These are phyloP conservation scores for Pelvicachromis taeniatus DNA, from an alignment of 2,113 vertebrate genomes.

Conservation along the genomic window DNA sequence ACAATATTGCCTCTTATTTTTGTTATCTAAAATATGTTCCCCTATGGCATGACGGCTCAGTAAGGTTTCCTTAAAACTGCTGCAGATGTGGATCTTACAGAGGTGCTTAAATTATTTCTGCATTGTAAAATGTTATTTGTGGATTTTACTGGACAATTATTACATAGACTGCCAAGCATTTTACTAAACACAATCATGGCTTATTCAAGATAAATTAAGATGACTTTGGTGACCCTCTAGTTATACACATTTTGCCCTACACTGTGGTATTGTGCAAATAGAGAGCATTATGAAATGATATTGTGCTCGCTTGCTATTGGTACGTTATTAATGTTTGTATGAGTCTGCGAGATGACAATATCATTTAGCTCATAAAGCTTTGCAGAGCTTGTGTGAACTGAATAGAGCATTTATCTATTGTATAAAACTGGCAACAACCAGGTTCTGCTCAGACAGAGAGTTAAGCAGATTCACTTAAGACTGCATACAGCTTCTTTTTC, in stretches of 20 bases:
- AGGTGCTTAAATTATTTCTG: not conserved
- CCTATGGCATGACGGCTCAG: not conserved
- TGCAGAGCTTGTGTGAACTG: not conserved
- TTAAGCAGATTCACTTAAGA: not conserved
- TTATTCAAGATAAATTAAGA: not conserved
- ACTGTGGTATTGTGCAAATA: fast-evolving
- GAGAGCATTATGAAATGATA: not conserved
- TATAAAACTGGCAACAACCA: not conserved
- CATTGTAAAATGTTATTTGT: not conserved
- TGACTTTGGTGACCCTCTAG: not conserved
- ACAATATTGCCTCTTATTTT: not conserved
- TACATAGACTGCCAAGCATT: not conserved
- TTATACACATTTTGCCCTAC: not conserved
- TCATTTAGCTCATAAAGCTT: not conserved
- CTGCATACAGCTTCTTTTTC: not conserved
- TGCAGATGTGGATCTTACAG: not conserved
- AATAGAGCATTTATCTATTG: not conserved
- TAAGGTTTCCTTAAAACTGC: not conserved
- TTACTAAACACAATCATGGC: not conserved
- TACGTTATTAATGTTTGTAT: not conserved
- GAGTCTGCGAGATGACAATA: not conserved
- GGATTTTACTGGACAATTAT: not conserved
- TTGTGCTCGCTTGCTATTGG: not conserved
- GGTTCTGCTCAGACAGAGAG: not conserved
- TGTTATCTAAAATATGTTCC: not conserved